Evolutionary conservation across 2,888 invertebrate genomes (phyloP).

Genomic region (Conus canariensis): DNA sequence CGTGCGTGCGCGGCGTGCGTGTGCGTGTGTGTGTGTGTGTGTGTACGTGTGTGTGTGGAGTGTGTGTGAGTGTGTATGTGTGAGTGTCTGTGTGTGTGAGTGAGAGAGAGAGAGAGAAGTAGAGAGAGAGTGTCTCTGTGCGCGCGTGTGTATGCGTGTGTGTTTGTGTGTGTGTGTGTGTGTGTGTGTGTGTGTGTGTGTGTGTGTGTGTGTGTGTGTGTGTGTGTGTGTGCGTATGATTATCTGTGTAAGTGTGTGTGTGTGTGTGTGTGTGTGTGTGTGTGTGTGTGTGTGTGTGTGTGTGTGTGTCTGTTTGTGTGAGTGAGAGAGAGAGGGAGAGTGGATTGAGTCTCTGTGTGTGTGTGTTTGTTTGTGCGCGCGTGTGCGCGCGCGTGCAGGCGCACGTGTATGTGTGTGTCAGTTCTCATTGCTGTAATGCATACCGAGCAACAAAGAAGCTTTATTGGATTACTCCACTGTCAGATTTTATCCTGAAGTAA

Average conservation of each 20-base stretch:
- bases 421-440: not conserved
- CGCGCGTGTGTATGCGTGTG: not conserved
- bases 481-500: too few relatives aligned
- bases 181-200: slow-evolving; percentile 24
- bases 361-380: not conserved
- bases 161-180: slow-evolving; percentile 16
- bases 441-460: too few relatives aligned
- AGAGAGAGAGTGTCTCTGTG: not conserved
- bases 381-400: too few relatives aligned
- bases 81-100: slow-evolving; percentile 1
- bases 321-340: not conserved
- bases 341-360: not conserved
- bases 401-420: not conserved
- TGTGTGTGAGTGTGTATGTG: not conserved
- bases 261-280: not conserved
- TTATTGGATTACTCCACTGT: too few relatives aligned
- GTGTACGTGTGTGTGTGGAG: not conserved
- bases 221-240: not conserved
- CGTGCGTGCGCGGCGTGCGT: not conserved
- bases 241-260: slow-evolving; percentile 8
- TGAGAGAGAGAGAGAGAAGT: not conserved
- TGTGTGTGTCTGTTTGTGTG: not conserved
- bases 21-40: not conserved
- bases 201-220: slow-evolving; percentile 26
- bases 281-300: not conserved